phyloP scores from a whole-genome alignment of 2,888 invertebrate genomes.

The Capitulum mitella region DNA sequence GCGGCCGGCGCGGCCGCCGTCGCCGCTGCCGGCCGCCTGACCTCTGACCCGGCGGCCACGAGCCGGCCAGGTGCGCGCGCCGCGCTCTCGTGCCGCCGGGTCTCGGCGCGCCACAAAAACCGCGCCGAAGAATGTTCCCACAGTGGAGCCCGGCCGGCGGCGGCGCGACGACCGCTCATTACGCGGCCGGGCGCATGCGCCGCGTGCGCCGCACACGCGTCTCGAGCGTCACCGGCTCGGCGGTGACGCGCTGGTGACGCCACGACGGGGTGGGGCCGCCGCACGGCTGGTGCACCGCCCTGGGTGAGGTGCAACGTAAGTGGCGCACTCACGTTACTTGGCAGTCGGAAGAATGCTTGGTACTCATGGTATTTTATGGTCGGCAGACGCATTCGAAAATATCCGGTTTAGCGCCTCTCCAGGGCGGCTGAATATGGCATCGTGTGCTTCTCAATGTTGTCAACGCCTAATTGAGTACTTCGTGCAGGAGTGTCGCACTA shows the following conservation, averaged over 20 bases:
- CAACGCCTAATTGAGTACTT: no score
- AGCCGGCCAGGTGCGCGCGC: slow-evolving; percentile 1
- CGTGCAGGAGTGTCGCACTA: no score
- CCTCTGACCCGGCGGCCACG: slow-evolving; percentile 11
- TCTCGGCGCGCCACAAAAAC: neutral
- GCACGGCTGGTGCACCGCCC: no score
- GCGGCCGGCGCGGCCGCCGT: neutral
- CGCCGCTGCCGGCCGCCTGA: neutral
- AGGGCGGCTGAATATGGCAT: no score
- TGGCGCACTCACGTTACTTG: no score
- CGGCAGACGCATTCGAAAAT: no score
- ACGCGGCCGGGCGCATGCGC: neutral
- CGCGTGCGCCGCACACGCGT: slow-evolving; percentile 17
- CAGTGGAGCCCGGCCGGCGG: neutral
- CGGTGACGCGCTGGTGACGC: neutral
- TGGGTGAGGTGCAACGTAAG: no score
- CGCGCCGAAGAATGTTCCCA: slow-evolving; percentile 9
- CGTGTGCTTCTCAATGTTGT: no score
- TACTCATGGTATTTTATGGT: no score
- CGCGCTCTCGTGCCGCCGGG: neutral
- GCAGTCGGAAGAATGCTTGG: no score
- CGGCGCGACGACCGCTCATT: neutral
- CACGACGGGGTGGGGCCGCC: no score
- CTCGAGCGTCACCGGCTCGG: neutral
- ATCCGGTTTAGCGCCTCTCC: no score